These are phyloP conservation scores for Aspidapion aeneum DNA, from an alignment of 2,888 invertebrate genomes.

Conservation along the genomic window DNA sequence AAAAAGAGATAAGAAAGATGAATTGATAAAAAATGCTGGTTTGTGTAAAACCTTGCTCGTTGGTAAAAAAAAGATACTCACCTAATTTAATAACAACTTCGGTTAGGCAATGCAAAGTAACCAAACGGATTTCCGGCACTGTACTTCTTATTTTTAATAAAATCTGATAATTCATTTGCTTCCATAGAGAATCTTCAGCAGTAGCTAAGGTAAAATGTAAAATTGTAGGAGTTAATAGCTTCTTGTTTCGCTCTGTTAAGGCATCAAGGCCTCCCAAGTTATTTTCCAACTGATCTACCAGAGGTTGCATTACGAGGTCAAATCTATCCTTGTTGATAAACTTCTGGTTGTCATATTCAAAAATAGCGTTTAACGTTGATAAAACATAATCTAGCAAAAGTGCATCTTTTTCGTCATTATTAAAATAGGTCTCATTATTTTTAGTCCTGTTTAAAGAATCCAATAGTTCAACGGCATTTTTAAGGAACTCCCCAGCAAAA, in stretches of 20 bases:
- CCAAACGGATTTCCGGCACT: slow-evolving; percentile 69
- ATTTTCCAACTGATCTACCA: slow-evolving; percentile 88
- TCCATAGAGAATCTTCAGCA: slow-evolving; percentile 85
- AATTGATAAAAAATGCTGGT: too few species aligned
- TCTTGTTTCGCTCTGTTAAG: slow-evolving; percentile 57
- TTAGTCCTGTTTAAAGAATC: slow-evolving; percentile 64
- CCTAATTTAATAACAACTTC: slow-evolving; percentile 81
- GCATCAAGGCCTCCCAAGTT: slow-evolving; percentile 54
- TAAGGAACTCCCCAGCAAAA: slow-evolving; percentile 84
- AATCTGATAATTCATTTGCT: slow-evolving; percentile 85
- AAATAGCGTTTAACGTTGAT: slow-evolving; percentile 71
- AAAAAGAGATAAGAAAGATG: too few species aligned
- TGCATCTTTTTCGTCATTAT: slow-evolving; percentile 55
- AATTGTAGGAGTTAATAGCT: slow-evolving; percentile 72
- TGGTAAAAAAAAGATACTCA: too few species aligned
- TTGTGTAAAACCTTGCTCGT: too few species aligned
- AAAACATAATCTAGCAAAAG: slow-evolving; percentile 68
- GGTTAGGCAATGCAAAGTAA: slow-evolving; percentile 67
- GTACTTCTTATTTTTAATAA: slow-evolving; percentile 81
- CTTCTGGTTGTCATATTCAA: slow-evolving; percentile 77
- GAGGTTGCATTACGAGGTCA: slow-evolving; percentile 76
- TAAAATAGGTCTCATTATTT: slow-evolving; percentile 52
- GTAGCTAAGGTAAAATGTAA: slow-evolving; percentile 79
- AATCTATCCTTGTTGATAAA: slow-evolving; percentile 85
- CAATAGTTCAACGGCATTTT: slow-evolving; percentile 73